Base-by-base conservation (phyloP, 2,113 vertebrate genomes). In the Physeter macrocephalus region DNA sequence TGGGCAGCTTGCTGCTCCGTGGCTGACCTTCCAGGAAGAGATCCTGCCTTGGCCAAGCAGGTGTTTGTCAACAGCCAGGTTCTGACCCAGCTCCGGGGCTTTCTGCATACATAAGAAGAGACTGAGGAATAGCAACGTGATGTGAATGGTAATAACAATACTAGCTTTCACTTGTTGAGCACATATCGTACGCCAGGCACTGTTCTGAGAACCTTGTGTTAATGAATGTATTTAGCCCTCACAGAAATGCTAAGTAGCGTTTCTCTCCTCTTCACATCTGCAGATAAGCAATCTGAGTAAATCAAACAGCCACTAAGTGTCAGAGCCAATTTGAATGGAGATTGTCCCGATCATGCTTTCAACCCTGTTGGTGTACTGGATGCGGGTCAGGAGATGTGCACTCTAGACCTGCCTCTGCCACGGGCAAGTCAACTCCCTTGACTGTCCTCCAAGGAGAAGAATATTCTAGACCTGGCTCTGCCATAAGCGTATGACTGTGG, bases 351-450 rank as follows among this genome's bases (percentile, higher is more conserved):
- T 29, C 21, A 11, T 12, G 10, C 13, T 62, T 49, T 62, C 10
- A 61, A 34, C 31, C 71, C 17, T 15, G 1, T 0, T 34, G 11
- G 41, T 39, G 23, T 25, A 0, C 18, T 39, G n/a, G 41, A 20
- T 10, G 27, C 23, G 20, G n/a, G 25, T 46, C 20, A 14, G 11
- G 57, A 87, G 41, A 17, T 11, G 43, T 41, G 3, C 15, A 13
- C 17, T 20, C 43, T 11, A 18, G 77, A 39, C 17, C 62, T 10
- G 2, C 39, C 9, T 52, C 62, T 62, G 57, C 69, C 3, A 0
- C 0, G 5, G 4, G 20, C 43, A 43, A 43, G 29, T 3, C 43
- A 6, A 0, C 67, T 93, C 74, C 54, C 39, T 14, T 1, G 0
- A 5, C 29, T 13, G 57, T 49, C 78, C 36, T 72, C 61, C 46